Evolutionary conservation across 2,888 invertebrate species (phyloP), one percentile per base, ranked within the genome.

Genomic region (Lumbricus terrestris): DNA sequence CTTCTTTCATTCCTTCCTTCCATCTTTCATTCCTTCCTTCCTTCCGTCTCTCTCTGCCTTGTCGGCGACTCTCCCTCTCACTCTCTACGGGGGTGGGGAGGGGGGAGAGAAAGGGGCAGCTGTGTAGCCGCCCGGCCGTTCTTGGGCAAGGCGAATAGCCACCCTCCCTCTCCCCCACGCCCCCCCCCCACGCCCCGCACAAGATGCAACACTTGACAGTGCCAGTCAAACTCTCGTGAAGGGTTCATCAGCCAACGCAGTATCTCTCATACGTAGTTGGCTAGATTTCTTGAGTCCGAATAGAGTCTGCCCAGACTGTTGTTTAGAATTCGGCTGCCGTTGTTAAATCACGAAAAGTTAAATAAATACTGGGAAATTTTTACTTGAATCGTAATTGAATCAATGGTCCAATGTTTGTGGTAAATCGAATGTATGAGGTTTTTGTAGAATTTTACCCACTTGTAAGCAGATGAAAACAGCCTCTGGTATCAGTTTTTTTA

Each of bases 161-260:
- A n/a, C n/a, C n/a, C n/a, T n/a, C n/a, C n/a, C n/a, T n/a, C n/a
- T n/a, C n/a, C n/a, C n/a, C n/a, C n/a, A n/a, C n/a, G n/a, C n/a
- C n/a, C n/a, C n/a, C n/a, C n/a, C n/a, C n/a, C n/a, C n/a, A n/a
- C n/a, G n/a, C n/a, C 69, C n/a, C n/a, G 11, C 29, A 69, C 69
- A 69, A 69, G 69, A 69, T 69, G 69, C 69, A 69, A 69, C 69
- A 69, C 69, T 69, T 69, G 69, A 69, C 69, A 69, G 69, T 69
- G 69, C 69, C 69, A 69, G 69, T 69, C 69, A 69, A 54, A 69
- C 69, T 69, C n/a, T 69, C 69, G 29, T 69, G 69, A 69, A 69
- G n/a, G 69, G 69, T 69, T 69, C 69, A 69, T 69, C 69, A 69
- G 69, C 69, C n/a, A n/a, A n/a, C n/a, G 0, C n/a, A 69, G 69